Conservation (phyloP, 2,113 vertebrate genomes). For the Diadophis punctatus region DNA sequence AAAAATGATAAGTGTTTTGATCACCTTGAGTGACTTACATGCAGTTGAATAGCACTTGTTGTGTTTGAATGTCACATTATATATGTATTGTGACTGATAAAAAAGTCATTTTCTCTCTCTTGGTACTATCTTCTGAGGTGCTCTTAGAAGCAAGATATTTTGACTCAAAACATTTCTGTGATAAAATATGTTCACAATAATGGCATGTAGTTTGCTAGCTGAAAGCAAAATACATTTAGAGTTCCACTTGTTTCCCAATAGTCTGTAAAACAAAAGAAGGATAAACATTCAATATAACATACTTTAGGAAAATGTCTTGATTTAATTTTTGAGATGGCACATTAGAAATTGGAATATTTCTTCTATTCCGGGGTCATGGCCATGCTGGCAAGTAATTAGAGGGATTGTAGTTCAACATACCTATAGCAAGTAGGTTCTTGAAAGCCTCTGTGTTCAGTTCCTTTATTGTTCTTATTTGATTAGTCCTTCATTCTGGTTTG, state of each 20-base stretch:
- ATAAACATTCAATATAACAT: neutral
- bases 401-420: neutral
- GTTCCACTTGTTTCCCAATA: slow-evolving; percentile 15
- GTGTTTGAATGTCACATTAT: slow-evolving; percentile 62
- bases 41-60: slow-evolving; percentile 62
- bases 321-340: neutral
- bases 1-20: slow-evolving; percentile 59
- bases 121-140: slow-evolving; percentile 48
- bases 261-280: neutral
- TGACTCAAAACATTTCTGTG: slow-evolving; percentile 42
- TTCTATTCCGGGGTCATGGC: neutral
- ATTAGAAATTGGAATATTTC: neutral
- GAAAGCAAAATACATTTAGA: neutral
- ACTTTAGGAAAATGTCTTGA: neutral
- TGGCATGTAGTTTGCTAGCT: slow-evolving; percentile 8
- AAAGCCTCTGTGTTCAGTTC: neutral
- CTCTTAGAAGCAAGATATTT: slow-evolving; percentile 49
- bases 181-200: slow-evolving; percentile 41
- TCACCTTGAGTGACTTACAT: slow-evolving; percentile 64
- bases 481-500: neutral
- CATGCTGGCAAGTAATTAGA: neutral
- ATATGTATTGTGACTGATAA: slow-evolving; percentile 50
- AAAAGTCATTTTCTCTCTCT: slow-evolving; percentile 59
- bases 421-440: neutral
- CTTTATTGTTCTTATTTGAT: neutral